These are phyloP conservation scores for Bombus huntii DNA, from an alignment of 1,140 invertebrate species.

Conservation along the genomic window DNA sequence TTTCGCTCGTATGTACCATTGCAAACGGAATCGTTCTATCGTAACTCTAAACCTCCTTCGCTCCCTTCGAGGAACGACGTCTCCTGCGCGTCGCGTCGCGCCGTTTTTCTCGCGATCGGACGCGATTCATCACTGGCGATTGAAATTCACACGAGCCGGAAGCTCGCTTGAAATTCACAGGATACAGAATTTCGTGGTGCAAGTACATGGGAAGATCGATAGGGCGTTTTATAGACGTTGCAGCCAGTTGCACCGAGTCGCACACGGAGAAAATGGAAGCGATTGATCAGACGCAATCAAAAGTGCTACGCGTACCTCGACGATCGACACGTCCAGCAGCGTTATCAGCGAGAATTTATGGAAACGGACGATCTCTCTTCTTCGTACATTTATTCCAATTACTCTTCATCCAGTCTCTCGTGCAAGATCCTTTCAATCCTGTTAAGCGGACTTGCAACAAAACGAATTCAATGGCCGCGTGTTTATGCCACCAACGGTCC, in stretches of 20 bases:
- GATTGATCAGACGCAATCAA: conserved; percentile 59
- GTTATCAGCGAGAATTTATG: conserved; percentile 53
- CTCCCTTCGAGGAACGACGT: not conserved
- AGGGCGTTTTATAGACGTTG: not conserved
- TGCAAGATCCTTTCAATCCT: conserved; percentile 26
- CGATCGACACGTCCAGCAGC: conserved; percentile 37
- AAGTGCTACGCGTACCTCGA: conserved; percentile 61
- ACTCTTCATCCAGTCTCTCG: conserved; percentile 19
- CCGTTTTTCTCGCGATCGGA: not conserved
- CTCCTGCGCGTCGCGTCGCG: not conserved
- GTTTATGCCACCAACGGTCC: conserved; percentile 8
- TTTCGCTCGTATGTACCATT: not conserved
- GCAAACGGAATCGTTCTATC: conserved; percentile 7
- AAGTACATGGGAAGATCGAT: not conserved
- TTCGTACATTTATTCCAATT: conserved; percentile 57
- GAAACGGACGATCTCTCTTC: conserved; percentile 60
- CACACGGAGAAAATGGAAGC: not conserved
- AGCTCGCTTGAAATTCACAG: not conserved
- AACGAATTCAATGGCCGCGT: conserved; percentile 6
- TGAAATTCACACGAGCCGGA: not conserved
- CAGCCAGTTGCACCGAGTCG: too few relatives aligned
- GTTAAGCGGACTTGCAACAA: conserved; percentile 13
- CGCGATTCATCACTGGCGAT: not conserved
- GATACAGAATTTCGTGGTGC: not conserved
- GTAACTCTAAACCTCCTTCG: not conserved